These are phyloP conservation scores for Microctonus brassicae DNA, from an alignment of 2,888 invertebrate genomes.

Conservation along the genomic window DNA sequence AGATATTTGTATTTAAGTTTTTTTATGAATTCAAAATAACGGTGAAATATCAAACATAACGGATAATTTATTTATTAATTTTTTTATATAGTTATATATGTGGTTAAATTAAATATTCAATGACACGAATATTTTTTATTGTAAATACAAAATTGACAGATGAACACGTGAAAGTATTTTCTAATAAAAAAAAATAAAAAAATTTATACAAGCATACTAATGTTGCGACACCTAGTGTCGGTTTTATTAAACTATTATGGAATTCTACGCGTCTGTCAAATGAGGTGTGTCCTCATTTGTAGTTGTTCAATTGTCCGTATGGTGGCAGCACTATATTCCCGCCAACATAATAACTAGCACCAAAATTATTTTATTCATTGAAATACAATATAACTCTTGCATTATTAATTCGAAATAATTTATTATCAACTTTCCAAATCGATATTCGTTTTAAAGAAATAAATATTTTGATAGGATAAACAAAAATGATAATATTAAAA, in stretches of 20 bases:
- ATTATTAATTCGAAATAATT: too few relatives aligned
- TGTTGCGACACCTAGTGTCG: slow-evolving; percentile 63
- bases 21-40: too few relatives aligned
- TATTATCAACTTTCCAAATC: too few relatives aligned
- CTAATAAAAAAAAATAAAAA: slow-evolving; percentile 18
- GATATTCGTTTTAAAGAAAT: too few relatives aligned
- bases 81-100: neutral
- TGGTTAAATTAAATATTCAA: neutral
- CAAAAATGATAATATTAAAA: too few relatives aligned
- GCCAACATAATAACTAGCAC: too few relatives aligned
- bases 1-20: too few relatives aligned
- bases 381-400: too few relatives aligned
- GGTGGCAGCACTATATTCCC: neutral
- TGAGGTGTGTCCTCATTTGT: slow-evolving; percentile 1
- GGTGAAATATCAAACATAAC: too few relatives aligned
- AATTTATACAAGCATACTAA: slow-evolving; percentile 48
- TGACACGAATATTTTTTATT: neutral
- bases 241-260: slow-evolving; percentile 16
- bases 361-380: too few relatives aligned
- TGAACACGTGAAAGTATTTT: slow-evolving; percentile 41
- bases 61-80: too few relatives aligned
- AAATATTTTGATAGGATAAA: too few relatives aligned
- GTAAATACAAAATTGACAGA: slow-evolving; percentile 28
- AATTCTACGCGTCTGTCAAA: neutral
- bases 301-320: neutral